These are phyloP conservation scores for Drosophila rhopaloa DNA, from an alignment of 1,140 invertebrate genomes.

Conservation along the genomic window DNA sequence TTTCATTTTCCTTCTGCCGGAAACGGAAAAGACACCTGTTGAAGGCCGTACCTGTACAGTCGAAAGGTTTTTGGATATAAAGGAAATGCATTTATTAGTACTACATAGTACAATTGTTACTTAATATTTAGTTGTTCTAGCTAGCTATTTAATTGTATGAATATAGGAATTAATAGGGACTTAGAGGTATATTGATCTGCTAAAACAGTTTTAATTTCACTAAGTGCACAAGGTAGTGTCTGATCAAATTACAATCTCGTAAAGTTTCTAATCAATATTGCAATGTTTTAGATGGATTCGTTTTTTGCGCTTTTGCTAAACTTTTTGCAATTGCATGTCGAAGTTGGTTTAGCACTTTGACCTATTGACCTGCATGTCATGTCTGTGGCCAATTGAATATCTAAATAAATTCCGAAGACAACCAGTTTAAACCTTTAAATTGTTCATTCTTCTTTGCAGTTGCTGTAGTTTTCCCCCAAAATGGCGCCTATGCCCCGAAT, in stretches of 20 bases:
- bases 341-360: conserved; percentile 42
- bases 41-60: conserved; percentile 3
- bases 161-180: background rate
- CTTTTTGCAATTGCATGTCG: conserved; percentile 45
- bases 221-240: background rate
- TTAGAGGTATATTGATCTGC: background rate
- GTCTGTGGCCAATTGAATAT: conserved; percentile 10
- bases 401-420: background rate
- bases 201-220: background rate
- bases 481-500: conserved; percentile 83
- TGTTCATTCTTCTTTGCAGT: conserved; percentile 12
- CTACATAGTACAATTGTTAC: no score
- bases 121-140: background rate
- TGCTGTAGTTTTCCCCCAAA: conserved; percentile 24
- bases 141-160: background rate
- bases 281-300: conserved; percentile 1
- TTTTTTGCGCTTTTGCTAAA: conserved; percentile 5
- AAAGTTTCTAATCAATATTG: conserved; percentile 17
- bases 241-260: background rate
- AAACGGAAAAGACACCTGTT: conserved; percentile 30
- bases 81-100: background rate
- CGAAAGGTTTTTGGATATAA: background rate
- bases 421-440: conserved; percentile 12
- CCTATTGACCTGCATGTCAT: conserved; percentile 63
- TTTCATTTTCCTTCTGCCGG: conserved; percentile 32